A percentile compares a stretch with the other conserved stretches of the same genome.
phyloP scores from a whole-genome alignment of 2,113 vertebrate species.

The Myotis yumanensis region DNA sequence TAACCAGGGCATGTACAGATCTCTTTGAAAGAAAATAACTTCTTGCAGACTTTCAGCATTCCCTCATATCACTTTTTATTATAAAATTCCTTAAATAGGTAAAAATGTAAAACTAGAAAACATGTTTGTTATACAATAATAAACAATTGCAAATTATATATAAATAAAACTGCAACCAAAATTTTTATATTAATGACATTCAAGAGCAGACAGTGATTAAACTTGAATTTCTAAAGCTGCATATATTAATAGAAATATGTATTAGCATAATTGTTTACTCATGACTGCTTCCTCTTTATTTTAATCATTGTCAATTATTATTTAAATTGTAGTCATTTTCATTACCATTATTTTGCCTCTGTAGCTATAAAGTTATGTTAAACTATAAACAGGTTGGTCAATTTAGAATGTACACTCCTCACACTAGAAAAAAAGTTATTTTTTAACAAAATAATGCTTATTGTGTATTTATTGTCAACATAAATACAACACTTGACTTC shows the following conservation, averaged over 20 bases:
- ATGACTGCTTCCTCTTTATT: not conserved
- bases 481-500: not conserved
- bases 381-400: not conserved
- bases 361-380: constrained; percentile 1
- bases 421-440: not conserved
- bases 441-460: not conserved
- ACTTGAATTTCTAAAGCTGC: not conserved
- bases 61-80: not conserved
- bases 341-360: not conserved
- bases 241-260: not conserved
- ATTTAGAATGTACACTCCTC: not conserved
- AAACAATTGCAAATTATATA: not conserved
- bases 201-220: not conserved
- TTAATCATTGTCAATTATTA: not conserved
- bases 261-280: not conserved
- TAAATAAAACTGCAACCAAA: not conserved
- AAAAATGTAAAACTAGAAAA: not conserved
- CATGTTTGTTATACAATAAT: not conserved
- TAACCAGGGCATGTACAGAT: not conserved
- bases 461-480: not conserved
- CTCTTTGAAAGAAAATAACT: constrained; percentile 19
- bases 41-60: not conserved
- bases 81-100: not conserved
- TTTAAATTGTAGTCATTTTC: constrained; percentile 23
- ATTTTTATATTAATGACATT: constrained; percentile 30